phyloP scores from a whole-genome alignment of 1,140 invertebrate genomes.

The Patella vulgata region DNA sequence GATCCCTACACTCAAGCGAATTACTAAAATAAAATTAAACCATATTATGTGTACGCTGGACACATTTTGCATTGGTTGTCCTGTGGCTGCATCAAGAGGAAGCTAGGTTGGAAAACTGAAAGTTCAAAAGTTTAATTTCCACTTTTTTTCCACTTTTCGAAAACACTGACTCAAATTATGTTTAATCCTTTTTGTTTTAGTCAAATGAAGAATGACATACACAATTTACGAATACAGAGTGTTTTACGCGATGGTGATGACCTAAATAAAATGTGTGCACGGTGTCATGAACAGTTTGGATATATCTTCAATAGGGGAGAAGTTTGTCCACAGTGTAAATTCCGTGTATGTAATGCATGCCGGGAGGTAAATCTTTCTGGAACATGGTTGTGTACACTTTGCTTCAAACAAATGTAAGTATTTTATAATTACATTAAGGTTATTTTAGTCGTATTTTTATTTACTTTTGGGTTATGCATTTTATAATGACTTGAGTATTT shows the following conservation, averaged over 20 bases:
- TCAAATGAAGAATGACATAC: conserved; percentile 38
- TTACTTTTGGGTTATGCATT: no score
- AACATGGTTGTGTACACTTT: conserved; percentile 38
- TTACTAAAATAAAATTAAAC: no score
- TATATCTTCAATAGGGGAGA: conserved; percentile 50
- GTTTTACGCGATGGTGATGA: conserved; percentile 41
- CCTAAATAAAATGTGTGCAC: conserved; percentile 46
- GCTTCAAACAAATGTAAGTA: conserved; percentile 45
- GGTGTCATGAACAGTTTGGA: conserved; percentile 43
- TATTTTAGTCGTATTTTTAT: no score
- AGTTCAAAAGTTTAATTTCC: not conserved
- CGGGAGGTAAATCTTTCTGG: conserved; percentile 30
- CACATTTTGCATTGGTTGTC: not conserved
- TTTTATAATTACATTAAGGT: no score
- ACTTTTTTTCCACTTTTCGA: not conserved
- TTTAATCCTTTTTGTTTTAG: conserved; percentile 23
- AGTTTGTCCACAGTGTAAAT: conserved; percentile 42
- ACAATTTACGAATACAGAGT: conserved; percentile 40
- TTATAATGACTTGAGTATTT: no score
- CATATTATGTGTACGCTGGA: no score
- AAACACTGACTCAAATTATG: not conserved
- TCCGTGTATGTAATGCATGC: conserved; percentile 44
- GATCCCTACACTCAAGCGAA: no score
- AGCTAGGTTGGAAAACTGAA: no score
- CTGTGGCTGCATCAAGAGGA: not conserved